A percentile compares a stretch with the other conserved stretches of the same genome.
phyloP scores from a whole-genome alignment of 2,113 vertebrate species.

The Megalops atlanticus region DNA sequence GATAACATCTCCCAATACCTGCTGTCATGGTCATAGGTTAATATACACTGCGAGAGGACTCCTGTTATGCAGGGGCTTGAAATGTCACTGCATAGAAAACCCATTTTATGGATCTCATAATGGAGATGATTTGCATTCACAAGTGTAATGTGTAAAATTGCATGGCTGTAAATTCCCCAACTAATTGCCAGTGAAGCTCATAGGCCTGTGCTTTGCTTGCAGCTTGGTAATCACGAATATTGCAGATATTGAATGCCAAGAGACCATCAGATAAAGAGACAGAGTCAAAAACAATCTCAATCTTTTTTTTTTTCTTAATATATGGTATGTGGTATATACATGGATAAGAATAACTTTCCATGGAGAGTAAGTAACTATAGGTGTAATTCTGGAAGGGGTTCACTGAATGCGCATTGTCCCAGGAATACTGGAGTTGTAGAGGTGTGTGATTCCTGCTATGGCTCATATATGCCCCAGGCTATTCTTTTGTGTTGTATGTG shows the following conservation, averaged over 20 bases:
- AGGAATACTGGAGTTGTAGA: background rate
- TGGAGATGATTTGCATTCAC: conserved; percentile 6
- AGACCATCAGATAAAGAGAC: too few relatives aligned
- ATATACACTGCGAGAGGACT: background rate
- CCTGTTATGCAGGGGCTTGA: background rate
- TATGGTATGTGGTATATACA: too few relatives aligned
- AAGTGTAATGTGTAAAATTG: background rate
- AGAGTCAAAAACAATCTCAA: too few relatives aligned
- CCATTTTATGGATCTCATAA: background rate
- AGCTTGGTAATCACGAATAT: background rate
- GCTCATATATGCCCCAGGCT: background rate
- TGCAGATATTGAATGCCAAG: background rate
- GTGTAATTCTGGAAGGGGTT: too few relatives aligned
- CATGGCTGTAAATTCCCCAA: background rate
- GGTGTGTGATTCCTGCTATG: background rate
- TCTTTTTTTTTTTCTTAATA: too few relatives aligned
- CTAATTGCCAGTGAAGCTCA: background rate
- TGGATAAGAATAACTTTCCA: too few relatives aligned
- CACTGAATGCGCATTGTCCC: background rate
- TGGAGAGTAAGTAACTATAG: too few relatives aligned
- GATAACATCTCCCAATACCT: background rate
- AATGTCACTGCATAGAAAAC: background rate
- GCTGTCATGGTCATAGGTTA: background rate
- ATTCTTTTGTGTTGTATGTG: background rate
- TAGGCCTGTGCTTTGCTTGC: background rate